Conservation (phyloP, 2,888 invertebrate species). For the Mylabris sibirica region DNA sequence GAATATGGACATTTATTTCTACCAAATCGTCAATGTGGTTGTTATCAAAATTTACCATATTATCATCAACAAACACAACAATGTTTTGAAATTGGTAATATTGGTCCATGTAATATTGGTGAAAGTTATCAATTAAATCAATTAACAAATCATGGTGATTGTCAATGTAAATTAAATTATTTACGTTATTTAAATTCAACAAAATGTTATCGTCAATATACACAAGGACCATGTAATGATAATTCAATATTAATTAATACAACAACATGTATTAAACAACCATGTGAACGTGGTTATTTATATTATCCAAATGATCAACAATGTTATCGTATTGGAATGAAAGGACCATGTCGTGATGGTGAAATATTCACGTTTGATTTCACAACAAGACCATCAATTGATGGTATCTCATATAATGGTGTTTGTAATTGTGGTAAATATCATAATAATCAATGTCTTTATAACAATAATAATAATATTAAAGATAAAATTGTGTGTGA, state of each 20-base stretch:
- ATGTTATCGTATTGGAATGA: slow-evolving; percentile 80
- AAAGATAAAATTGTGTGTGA: slow-evolving; percentile 43
- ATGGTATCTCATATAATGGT: slow-evolving; percentile 84
- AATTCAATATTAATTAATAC: slow-evolving; percentile 75
- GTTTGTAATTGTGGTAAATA: slow-evolving; percentile 73
- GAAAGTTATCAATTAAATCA: slow-evolving; percentile 72
- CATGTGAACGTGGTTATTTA: slow-evolving; percentile 77
- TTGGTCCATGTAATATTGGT: slow-evolving; percentile 78
- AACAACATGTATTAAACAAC: slow-evolving; percentile 73
- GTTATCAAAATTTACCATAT: slow-evolving; percentile 75
- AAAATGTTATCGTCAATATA: slow-evolving; percentile 79
- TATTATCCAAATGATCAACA: slow-evolving; percentile 77
- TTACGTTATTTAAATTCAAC: slow-evolving; percentile 68
- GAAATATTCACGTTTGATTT: slow-evolving; percentile 84
- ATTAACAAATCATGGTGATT: slow-evolving; percentile 64
- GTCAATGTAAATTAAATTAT: slow-evolving; percentile 76
- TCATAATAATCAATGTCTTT: slow-evolving; percentile 35
- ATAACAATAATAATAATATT: slow-evolving; percentile 37
- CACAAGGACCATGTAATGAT: slow-evolving; percentile 77
- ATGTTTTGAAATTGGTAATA: slow-evolving; percentile 79
- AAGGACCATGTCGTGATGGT: slow-evolving; percentile 76
- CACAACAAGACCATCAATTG: slow-evolving; percentile 77
- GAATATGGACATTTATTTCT: slow-evolving; percentile 79
- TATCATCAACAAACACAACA: slow-evolving; percentile 73
- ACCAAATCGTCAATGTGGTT: slow-evolving; percentile 78